Evolutionary conservation across 2,888 invertebrate genomes (phyloP), one percentile per base, ranked within the genome.

Genomic region (Protonemura montana): DNA sequence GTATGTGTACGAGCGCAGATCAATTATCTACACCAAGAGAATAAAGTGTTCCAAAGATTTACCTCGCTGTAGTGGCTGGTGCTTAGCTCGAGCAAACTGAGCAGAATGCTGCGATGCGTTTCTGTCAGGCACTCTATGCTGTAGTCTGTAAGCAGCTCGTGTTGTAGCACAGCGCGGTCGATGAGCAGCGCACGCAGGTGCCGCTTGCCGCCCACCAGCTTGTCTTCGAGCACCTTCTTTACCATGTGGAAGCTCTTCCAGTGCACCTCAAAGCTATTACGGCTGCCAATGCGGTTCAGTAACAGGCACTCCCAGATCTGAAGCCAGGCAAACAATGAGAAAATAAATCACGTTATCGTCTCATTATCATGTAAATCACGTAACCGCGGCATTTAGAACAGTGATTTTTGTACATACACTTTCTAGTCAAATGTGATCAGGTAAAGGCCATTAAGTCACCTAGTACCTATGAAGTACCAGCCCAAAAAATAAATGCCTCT

Each of bases 21-120:
- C n/a, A n/a, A n/a, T n/a, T n/a, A n/a, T n/a, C n/a, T n/a, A n/a
- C n/a, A n/a, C n/a, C n/a, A n/a, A n/a, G n/a, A n/a, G n/a, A n/a
- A n/a, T n/a, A n/a, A 35, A 35, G 35, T 3, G 35, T 35, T 10
- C 35, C 10, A 35, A 35, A 35, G 35, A 35, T 3, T 59, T 90
- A 95, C 94, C 90, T 94, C 93, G 89, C 94, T 94, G 89, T 96
- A 96, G 89, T 94, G 93, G 89, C 95, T 95, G 35, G 93, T 94
- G 1, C 94, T 92, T 81, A 96, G 91, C 86, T 92, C 91, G 85
- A 95, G 92, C 35, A 97, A 90, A 90, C 95, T 93, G 28, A 93
- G 89, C 89, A 95, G 91, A 86, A 96, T 93, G 30, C 91, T 91
- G 87, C 92, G 91, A 90, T 96, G 96, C 0, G 94, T 93, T 85